A percentile compares a stretch with the other conserved stretches of the same genome.
phyloP scores from a whole-genome alignment of 2,113 vertebrate genomes.

The Micromys minutus region DNA sequence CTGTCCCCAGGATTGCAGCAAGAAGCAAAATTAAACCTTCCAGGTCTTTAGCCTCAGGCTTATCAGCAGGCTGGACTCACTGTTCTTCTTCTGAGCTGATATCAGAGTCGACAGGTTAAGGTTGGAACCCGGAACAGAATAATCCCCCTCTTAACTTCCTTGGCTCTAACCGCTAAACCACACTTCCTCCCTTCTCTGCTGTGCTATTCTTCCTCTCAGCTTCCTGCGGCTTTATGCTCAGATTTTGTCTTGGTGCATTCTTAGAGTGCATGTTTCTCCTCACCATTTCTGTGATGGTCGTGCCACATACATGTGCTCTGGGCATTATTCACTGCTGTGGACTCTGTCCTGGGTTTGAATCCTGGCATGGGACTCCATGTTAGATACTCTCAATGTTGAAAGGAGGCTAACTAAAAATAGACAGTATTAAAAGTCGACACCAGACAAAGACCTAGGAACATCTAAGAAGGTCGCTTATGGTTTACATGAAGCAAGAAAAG shows the following conservation, averaged over 20 bases:
- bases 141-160: background rate
- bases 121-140: background rate
- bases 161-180: slow-evolving; percentile 47
- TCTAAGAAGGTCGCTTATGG: background rate
- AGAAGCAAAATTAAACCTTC: background rate
- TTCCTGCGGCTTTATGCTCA: slow-evolving; percentile 16
- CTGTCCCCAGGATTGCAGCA: background rate
- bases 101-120: background rate
- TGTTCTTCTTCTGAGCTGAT: background rate
- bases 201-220: background rate
- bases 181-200: slow-evolving; percentile 31
- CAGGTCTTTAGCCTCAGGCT: background rate
- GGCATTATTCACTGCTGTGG: background rate
- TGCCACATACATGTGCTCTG: background rate
- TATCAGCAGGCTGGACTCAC: background rate
- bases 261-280: background rate
- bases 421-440: background rate
- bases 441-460: background rate
- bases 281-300: background rate
- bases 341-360: background rate
- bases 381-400: slow-evolving; percentile 20
- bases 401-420: background rate
- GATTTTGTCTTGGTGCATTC: background rate
- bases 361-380: background rate
- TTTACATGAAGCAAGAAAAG: background rate